A percentile compares a stretch with the other conserved stretches of the same genome.
Conservation (phyloP, 1,140 invertebrate genomes). For the Solenopsis invicta region DNA sequence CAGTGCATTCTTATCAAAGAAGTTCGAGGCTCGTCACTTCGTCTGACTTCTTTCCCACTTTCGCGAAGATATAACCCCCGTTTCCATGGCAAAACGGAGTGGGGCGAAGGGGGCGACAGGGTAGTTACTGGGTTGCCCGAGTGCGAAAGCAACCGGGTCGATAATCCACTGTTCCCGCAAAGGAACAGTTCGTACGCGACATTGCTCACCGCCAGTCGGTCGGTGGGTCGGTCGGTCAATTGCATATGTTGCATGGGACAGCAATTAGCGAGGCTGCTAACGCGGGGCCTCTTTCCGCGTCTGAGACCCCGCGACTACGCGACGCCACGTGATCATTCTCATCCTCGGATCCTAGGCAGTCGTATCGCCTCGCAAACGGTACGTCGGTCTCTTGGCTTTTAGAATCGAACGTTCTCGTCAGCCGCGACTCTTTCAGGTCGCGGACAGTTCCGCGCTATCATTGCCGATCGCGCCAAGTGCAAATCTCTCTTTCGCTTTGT, state of each 20-base stretch:
- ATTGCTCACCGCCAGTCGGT: constrained; percentile 43
- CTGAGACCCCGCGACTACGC: constrained; percentile 30
- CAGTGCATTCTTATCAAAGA: background rate
- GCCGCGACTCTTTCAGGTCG: background rate
- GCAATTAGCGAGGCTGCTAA: constrained; percentile 78
- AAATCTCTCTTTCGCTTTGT: background rate
- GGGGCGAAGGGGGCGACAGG: background rate
- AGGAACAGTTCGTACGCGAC: constrained; percentile 79
- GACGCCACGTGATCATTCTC: background rate
- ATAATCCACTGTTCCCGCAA: constrained; percentile 77
- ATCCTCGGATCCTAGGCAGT: background rate
- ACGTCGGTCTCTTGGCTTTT: background rate
- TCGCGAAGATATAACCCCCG: background rate
- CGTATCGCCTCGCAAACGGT: constrained; percentile 46
- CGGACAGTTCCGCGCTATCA: background rate
- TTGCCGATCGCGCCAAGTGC: background rate
- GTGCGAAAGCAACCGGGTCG: constrained; percentile 69
- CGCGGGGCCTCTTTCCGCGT: constrained; percentile 70
- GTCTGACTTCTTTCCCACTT: background rate
- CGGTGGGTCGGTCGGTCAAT: constrained; percentile 21
- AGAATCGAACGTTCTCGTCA: constrained; percentile 10
- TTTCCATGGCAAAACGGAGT: constrained; percentile 7
- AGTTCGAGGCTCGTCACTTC: background rate
- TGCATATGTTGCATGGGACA: constrained; percentile 81
- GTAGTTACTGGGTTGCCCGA: constrained; percentile 61